Base-by-base conservation (phyloP, 64 coral and sea anemone genomes). In the Stylophora pistillata region DNA sequence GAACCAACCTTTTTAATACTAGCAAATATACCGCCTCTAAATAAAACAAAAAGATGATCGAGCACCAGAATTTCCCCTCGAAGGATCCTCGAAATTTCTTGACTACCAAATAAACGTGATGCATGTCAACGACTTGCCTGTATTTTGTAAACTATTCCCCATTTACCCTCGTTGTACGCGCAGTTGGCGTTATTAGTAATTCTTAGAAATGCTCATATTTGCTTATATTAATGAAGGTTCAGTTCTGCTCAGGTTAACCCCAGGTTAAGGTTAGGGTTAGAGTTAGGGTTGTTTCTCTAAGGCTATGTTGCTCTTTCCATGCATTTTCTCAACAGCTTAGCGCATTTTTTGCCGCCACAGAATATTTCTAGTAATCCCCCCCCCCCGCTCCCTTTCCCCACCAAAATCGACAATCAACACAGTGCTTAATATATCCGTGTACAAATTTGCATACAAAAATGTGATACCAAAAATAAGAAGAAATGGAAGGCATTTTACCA, bases 61-160 rank as follows among this genome's bases (percentile, higher is more conserved):
- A 9, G 27, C 72, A 74, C 10, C 4, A 74, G 23, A 31, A 31
- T 74, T 2, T 30, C 26, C 26, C 18, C 1, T 71, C 26, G 1
- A 28, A 71, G 20, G 16, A 31, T 29, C n/a, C n/a, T n/a, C n/a
- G n/a, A n/a, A n/a, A n/a, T n/a, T n/a, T n/a, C n/a, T n/a, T n/a
- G n/a, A n/a, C n/a, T n/a, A n/a, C n/a, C n/a, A n/a, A n/a, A n/a
- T n/a, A n/a, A n/a, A n/a, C n/a, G n/a, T n/a, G n/a, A 47, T 41
- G 31, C 72, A 74, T 74, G 72, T 30, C 13, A 74, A 74, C 72
- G 72, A 74, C 72, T 37, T 37, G 72, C 32, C 72, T 74, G 72
- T 74, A 41, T 74, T 47, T 32, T 74, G 72, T 74, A 74, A 74
- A 47, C 30, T 74, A 74, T 74, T 74, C 72, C 30, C 72, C 72